Evolutionary conservation across 1,140 invertebrate species (phyloP).

Genomic region (Tenebrio molitor): DNA sequence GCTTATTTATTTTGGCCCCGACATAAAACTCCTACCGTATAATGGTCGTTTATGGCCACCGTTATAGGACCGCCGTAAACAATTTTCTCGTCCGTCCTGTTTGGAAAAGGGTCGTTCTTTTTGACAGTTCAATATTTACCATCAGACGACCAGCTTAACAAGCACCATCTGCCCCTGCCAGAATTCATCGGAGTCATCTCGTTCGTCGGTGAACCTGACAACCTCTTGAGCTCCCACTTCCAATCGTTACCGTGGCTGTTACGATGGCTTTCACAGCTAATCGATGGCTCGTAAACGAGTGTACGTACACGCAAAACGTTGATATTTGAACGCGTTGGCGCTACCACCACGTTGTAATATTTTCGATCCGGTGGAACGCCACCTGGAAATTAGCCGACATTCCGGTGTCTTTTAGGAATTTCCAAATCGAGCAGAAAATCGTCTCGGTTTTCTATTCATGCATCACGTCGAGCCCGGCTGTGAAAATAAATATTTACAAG

Average conservation of each 20-base stretch:
- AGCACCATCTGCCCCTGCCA: slow-evolving; percentile 5
- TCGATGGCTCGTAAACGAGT: not conserved
- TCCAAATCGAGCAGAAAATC: no score
- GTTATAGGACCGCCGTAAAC: slow-evolving; percentile 5
- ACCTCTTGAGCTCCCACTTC: no score
- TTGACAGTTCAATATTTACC: slow-evolving; percentile 38
- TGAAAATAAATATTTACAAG: slow-evolving; percentile 57
- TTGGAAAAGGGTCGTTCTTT: slow-evolving; percentile 23
- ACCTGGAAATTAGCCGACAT: no score
- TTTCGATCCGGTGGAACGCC: no score
- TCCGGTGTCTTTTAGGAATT: no score
- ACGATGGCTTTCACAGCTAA: not conserved
- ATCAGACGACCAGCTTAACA: slow-evolving; percentile 8
- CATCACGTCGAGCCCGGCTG: not conserved
- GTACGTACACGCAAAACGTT: no score
- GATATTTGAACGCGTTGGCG: no score
- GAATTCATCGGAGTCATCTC: slow-evolving; percentile 1
- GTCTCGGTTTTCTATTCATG: no score
- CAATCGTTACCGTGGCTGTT: not conserved
- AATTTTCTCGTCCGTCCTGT: slow-evolving; percentile 25
- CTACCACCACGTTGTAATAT: no score
- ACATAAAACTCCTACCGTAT: slow-evolving; percentile 5
- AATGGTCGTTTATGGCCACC: slow-evolving; percentile 11
- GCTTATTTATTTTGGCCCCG: slow-evolving; percentile 29
- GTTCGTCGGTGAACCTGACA: no score